Evolutionary conservation across 1,140 invertebrate species (phyloP).

Genomic region (Tetramorium alpestre): DNA sequence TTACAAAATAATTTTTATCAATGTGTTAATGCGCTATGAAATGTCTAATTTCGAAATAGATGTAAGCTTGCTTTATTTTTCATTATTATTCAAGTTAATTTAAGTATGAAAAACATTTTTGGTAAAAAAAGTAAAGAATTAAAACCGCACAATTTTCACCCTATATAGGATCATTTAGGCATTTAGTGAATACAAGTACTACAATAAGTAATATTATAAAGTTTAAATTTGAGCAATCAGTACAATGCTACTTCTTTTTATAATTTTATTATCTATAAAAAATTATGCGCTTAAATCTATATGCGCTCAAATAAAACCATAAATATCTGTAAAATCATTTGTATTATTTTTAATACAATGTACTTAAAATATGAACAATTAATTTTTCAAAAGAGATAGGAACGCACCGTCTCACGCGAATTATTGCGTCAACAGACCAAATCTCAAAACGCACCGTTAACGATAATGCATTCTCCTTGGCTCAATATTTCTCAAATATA

Average conservation of each 20-base stretch:
- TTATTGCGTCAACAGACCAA: neutral
- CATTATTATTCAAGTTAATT: neutral
- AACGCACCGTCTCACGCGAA: neutral
- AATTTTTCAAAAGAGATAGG: neutral
- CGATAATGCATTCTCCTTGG: constrained; percentile 2
- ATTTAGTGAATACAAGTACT: neutral
- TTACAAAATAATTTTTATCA: neutral
- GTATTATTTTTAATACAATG: neutral
- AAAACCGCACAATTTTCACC: neutral
- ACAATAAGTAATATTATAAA: neutral
- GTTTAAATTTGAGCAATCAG: neutral
- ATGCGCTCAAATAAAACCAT: neutral
- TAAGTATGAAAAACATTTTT: neutral
- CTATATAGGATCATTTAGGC: neutral
- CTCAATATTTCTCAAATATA: constrained; percentile 9
- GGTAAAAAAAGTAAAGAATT: neutral
- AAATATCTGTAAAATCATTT: neutral
- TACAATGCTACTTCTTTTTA: neutral
- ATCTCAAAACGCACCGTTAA: constrained; percentile 3
- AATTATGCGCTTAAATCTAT: neutral
- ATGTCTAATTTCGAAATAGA: neutral
- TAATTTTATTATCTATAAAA: neutral
- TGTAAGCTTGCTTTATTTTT: neutral
- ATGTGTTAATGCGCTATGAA: neutral
- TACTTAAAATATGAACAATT: neutral